A percentile compares a stretch with the other conserved stretches of the same genome.
These are phyloP conservation scores for Bombyx mori DNA, from an alignment of 1,140 invertebrate genomes.

Conservation along the genomic window ASM3026992v2 NC_085110.1:9952001-9952500, in stretches of 20 bases:
- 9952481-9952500: too few species aligned
- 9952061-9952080: conserved; percentile 67
- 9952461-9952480: too few species aligned
- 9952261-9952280: too few species aligned
- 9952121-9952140: conserved; percentile 55
- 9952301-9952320: too few species aligned
- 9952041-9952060: conserved; percentile 68
- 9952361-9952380: too few species aligned
- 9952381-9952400: too few species aligned
- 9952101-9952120: conserved; percentile 54
- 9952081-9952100: conserved; percentile 31
- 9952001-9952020: conserved; percentile 42
- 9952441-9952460: too few species aligned
- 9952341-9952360: too few species aligned
- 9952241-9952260: conserved; percentile 7
- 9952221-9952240: conserved; percentile 7
- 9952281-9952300: too few species aligned
- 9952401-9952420: too few species aligned
- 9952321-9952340: too few species aligned
- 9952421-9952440: too few species aligned
- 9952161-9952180: conserved; percentile 33
- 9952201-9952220: conserved; percentile 6
- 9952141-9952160: conserved; percentile 36
- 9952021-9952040: conserved; percentile 60
- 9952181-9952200: conserved; percentile 2